These are phyloP conservation scores for Scrobipalpa costella DNA, from an alignment of 2,888 invertebrate genomes.

Conservation along the genomic window DNA sequence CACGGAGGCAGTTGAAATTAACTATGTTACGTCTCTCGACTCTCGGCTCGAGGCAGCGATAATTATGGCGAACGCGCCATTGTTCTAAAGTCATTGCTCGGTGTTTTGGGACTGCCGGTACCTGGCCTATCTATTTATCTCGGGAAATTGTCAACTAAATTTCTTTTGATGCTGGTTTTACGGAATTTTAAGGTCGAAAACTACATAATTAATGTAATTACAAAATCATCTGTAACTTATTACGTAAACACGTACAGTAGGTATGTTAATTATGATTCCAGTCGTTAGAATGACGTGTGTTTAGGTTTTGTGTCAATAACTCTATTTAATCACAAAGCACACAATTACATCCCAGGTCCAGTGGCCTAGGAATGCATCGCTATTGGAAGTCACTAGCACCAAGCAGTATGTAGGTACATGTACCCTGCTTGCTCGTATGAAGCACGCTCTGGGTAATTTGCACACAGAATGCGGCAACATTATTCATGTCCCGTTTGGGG, in stretches of 20 bases:
- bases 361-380: too few relatives aligned
- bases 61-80: slow-evolving; percentile 15
- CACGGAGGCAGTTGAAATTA: slow-evolving; percentile 1
- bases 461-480: slow-evolving; percentile 1
- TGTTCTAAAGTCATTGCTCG: slow-evolving; percentile 13
- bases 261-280: too few relatives aligned
- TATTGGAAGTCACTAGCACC: background rate
- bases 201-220: too few relatives aligned
- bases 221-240: too few relatives aligned
- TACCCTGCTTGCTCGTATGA: background rate
- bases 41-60: background rate
- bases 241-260: too few relatives aligned
- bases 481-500: slow-evolving; percentile 2
- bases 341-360: too few relatives aligned
- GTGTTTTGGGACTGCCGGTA: slow-evolving; percentile 1
- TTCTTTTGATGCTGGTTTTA: background rate
- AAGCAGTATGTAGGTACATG: background rate
- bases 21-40: slow-evolving; percentile 9
- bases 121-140: slow-evolving; percentile 7
- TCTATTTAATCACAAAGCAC: too few relatives aligned
- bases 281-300: too few relatives aligned
- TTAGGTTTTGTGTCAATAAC: too few relatives aligned
- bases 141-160: background rate
- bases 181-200: background rate
- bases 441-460: background rate